Evolutionary conservation across 2,113 vertebrate species (phyloP).

Genomic region (Limnothrissa miodon): DNA sequence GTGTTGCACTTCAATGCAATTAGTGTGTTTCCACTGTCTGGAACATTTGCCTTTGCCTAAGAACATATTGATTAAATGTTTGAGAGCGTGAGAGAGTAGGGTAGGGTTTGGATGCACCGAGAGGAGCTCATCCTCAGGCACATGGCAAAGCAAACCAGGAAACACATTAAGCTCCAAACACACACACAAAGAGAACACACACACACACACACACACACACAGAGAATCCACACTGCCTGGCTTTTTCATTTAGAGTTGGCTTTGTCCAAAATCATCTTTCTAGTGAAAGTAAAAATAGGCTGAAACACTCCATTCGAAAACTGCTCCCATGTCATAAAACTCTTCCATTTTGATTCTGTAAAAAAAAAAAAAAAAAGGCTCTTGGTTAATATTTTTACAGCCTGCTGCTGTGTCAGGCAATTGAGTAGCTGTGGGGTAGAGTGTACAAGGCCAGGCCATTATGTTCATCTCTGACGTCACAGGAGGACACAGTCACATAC

Average conservation of each 20-base stretch:
- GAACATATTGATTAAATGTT: not conserved
- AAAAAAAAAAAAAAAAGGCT: not conserved
- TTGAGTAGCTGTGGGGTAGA: not conserved
- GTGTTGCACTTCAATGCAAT: not conserved
- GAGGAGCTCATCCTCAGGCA: not conserved
- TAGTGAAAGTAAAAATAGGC: not conserved
- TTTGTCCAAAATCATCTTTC: not conserved
- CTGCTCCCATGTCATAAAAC: not conserved
- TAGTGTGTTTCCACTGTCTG: constrained; percentile 7
- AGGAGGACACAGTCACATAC: not conserved
- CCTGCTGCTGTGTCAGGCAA: not conserved
- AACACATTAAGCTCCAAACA: not conserved
- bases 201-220: no score
- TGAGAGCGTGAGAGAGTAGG: not conserved
- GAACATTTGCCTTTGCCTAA: constrained; percentile 5
- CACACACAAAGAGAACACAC: not conserved
- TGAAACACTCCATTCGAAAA: not conserved
- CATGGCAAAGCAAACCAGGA: not conserved
- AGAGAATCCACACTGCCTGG: not conserved
- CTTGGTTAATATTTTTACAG: not conserved
- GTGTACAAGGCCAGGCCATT: not conserved
- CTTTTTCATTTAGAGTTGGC: not conserved
- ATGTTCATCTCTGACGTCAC: not conserved
- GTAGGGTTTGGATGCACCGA: not conserved
- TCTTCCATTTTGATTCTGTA: not conserved